phyloP scores from a whole-genome alignment of 2,113 vertebrate genomes.

The Pteruthius melanotis region DNA sequence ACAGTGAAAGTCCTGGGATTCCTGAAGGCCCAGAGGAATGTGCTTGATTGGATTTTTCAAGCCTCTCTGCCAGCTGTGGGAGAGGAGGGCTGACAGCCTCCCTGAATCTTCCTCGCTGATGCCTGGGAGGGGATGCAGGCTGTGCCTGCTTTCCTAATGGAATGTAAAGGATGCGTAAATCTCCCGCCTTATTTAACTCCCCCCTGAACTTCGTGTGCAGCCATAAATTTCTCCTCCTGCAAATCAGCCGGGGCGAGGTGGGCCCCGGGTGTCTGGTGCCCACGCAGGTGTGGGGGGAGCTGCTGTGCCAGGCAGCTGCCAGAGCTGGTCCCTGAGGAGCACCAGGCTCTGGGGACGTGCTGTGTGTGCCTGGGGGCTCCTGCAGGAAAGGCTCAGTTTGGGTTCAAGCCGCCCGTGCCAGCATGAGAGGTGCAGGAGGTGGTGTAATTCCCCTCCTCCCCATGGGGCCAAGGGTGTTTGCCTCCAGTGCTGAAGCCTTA shows the following conservation, averaged over 20 bases:
- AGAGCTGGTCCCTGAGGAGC: not conserved
- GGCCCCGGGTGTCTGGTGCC: not conserved
- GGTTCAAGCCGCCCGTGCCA: not conserved
- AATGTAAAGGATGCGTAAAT: constrained; percentile 2
- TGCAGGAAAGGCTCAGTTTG: not conserved
- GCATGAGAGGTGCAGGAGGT: not conserved
- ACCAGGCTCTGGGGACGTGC: fast-evolving
- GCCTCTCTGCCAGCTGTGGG: not conserved
- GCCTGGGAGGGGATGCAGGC: not conserved
- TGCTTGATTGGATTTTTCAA: constrained; percentile 26
- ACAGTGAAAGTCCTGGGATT: not conserved
- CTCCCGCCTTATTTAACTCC: not conserved
- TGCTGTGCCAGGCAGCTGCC: not conserved
- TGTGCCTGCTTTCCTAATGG: not conserved
- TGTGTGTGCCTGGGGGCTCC: not conserved
- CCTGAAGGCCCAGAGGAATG: not conserved
- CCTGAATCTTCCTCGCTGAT: not conserved
- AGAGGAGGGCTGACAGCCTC: not conserved
- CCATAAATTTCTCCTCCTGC: not conserved
- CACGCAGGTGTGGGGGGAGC: not conserved
- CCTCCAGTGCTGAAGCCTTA: not conserved
- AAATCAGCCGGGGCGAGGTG: not conserved
- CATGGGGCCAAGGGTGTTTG: fast-evolving
- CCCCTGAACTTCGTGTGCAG: not conserved
- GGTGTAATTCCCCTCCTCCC: not conserved